Evolutionary conservation across 1,140 invertebrate genomes (phyloP).

Genomic region (Monochamus saltuarius): DNA sequence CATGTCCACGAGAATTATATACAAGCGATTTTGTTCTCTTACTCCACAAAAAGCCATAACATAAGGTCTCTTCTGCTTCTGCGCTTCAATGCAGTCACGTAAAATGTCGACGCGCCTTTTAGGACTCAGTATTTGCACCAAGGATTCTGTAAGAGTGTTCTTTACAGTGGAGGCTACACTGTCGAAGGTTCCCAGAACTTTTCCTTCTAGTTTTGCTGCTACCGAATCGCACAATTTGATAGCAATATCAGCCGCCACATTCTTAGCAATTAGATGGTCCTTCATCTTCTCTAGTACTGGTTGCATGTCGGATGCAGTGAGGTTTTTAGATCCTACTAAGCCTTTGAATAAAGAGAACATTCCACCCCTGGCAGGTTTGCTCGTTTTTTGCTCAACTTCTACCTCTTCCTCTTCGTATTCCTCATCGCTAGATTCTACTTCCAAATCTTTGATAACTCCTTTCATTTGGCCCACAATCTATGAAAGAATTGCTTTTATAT

Average conservation of each 20-base stretch:
- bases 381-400: slow-evolving; percentile 25
- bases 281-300: slow-evolving; percentile 92
- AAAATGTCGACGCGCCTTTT: slow-evolving; percentile 95
- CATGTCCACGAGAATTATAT: not conserved
- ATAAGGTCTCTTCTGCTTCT: slow-evolving; percentile 81
- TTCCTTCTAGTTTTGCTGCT: slow-evolving; percentile 88
- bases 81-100: slow-evolving; percentile 90
- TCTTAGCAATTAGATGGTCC: slow-evolving; percentile 96
- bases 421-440: slow-evolving; percentile 60
- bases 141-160: slow-evolving; percentile 74
- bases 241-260: slow-evolving; percentile 96
- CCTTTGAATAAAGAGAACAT: slow-evolving; percentile 83
- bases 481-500: slow-evolving; percentile 22
- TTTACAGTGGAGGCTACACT: slow-evolving; percentile 84
- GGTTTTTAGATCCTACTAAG: slow-evolving; percentile 82
- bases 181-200: slow-evolving; percentile 88
- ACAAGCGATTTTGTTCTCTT: slow-evolving; percentile 23
- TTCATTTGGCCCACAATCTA: slow-evolving; percentile 82
- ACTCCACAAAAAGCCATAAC: slow-evolving; percentile 98
- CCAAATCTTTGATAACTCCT: slow-evolving; percentile 69
- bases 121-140: slow-evolving; percentile 92
- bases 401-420: slow-evolving; percentile 52
- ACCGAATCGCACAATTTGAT: slow-evolving; percentile 95
- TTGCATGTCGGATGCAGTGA: slow-evolving; percentile 67
- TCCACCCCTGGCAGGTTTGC: slow-evolving; percentile 52